Evolutionary conservation across 2,113 vertebrate species (phyloP).

Genomic region (Todiramphus chloris): DNA sequence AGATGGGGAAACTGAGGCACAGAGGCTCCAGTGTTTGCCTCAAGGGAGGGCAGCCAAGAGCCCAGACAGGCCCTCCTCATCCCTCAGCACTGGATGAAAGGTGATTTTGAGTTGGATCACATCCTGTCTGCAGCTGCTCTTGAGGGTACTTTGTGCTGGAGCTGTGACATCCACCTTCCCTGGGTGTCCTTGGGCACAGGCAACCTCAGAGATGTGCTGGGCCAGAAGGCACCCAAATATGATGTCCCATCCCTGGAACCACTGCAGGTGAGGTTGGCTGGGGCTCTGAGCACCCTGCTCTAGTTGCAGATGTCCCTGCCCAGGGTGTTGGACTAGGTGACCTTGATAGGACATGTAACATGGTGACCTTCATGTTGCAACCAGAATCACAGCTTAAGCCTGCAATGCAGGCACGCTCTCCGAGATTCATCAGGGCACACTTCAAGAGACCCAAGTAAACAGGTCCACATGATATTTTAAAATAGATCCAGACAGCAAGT

Average conservation of each 20-base stretch:
- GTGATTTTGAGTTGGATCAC: neutral
- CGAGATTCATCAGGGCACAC: accelerated
- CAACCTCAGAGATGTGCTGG: too few relatives aligned
- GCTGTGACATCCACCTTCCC: too few relatives aligned
- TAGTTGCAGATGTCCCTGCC: too few relatives aligned
- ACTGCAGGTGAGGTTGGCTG: too few relatives aligned
- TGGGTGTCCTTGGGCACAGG: too few relatives aligned
- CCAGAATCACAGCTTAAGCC: neutral
- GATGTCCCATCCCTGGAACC: too few relatives aligned
- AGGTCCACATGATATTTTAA: neutral
- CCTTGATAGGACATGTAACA: neutral
- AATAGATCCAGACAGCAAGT: neutral
- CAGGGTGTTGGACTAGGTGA: too few relatives aligned
- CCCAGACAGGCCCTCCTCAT: accelerated
- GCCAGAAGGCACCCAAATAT: too few relatives aligned
- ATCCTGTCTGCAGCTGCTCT: neutral
- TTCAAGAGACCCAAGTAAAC: neutral
- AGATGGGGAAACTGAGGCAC: neutral
- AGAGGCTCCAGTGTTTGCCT: neutral
- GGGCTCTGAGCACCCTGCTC: too few relatives aligned
- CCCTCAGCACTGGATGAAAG: neutral
- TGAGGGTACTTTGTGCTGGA: too few relatives aligned
- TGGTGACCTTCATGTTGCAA: neutral
- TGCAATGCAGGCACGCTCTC: neutral
- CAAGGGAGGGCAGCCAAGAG: neutral